Percentiles rank a stretch among this genome's conserved stretches.
Evolutionary conservation across 2,888 invertebrate genomes (phyloP).

Genomic region (Anaspis maculata): DNA sequence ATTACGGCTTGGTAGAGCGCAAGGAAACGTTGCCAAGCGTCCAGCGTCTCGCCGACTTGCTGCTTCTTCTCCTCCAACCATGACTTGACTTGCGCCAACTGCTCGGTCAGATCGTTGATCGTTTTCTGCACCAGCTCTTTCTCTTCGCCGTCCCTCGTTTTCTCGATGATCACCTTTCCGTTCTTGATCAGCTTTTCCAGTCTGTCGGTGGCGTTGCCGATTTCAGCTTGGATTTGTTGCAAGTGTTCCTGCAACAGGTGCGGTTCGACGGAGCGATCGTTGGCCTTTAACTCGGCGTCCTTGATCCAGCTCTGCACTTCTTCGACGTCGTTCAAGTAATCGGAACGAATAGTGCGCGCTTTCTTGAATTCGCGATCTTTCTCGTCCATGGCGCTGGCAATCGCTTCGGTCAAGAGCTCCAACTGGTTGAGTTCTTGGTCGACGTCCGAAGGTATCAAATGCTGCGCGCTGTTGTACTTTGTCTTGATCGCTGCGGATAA

Average conservation of each 20-base stretch:
- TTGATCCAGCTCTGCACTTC: constrained; percentile 77
- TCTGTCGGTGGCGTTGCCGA: constrained; percentile 62
- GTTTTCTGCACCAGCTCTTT: constrained; percentile 67
- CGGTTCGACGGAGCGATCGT: constrained; percentile 73
- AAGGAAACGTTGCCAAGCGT: constrained; percentile 82
- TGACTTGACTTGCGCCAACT: constrained; percentile 66
- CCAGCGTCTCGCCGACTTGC: constrained; percentile 77
- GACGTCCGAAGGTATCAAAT: constrained; percentile 65
- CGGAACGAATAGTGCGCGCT: constrained; percentile 71
- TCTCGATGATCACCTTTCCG: constrained; percentile 70
- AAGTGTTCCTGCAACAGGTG: constrained; percentile 68
- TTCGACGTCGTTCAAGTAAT: constrained; percentile 72
- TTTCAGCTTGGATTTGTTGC: constrained; percentile 67
- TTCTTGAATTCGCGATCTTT: constrained; percentile 82
- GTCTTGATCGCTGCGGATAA: constrained; percentile 53
- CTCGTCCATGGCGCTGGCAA: constrained; percentile 75
- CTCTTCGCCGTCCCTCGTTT: constrained; percentile 70
- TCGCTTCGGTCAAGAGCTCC: constrained; percentile 72
- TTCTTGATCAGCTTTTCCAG: constrained; percentile 70
- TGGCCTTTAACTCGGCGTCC: constrained; percentile 67
- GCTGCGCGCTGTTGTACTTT: constrained; percentile 54
- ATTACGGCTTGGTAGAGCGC: constrained; percentile 73
- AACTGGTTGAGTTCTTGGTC: constrained; percentile 72
- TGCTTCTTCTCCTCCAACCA: constrained; percentile 78
- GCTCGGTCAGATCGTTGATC: constrained; percentile 66